Conservation (phyloP, 2,113 vertebrate genomes). For the Heterocephalus glaber region DNA sequence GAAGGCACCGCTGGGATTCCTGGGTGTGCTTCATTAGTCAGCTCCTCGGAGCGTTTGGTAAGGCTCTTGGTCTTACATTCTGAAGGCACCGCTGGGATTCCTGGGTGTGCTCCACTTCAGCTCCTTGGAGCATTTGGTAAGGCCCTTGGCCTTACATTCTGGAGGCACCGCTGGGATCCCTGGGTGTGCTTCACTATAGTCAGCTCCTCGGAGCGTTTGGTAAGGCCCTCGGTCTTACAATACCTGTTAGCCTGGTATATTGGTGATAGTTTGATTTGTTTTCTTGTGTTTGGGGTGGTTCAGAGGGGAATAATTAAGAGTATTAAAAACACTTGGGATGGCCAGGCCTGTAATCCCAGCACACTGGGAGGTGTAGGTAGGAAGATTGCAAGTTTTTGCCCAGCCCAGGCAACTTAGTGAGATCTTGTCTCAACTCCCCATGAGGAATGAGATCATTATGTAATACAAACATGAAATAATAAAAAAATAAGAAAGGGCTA, state of each 20-base stretch:
- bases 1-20: no score
- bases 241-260: background rate
- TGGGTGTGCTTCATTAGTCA: no score
- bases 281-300: background rate
- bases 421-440: background rate
- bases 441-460: background rate
- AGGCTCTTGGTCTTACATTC: no score
- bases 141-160: no score
- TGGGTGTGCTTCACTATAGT: no score
- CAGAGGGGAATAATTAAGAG: background rate
- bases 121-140: no score
- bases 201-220: no score
- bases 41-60: no score
- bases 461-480: background rate
- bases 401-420: background rate
- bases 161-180: no score
- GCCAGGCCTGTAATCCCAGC: background rate
- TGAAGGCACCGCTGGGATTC: no score
- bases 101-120: no score
- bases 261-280: background rate
- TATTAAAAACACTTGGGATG: background rate
- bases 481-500: background rate
- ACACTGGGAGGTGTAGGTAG: background rate
- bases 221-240: no score
- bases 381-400: background rate